phyloP scores from a whole-genome alignment of 2,113 vertebrate species.

The Bagarius yarrelli region DNA sequence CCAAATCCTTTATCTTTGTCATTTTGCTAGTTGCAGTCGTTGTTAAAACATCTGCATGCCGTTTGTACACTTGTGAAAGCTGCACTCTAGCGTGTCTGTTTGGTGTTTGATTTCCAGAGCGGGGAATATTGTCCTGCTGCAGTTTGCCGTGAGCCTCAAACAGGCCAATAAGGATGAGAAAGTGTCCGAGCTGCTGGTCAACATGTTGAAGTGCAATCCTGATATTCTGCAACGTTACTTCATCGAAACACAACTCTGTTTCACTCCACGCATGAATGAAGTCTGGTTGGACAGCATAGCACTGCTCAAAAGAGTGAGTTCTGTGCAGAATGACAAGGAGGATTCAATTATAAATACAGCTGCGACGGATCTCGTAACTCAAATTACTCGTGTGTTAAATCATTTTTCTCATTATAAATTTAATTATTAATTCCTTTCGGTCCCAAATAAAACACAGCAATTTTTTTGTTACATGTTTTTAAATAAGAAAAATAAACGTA shows the following conservation, averaged over 20 bases:
- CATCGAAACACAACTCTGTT: conserved; percentile 84
- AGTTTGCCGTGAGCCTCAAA: conserved; percentile 86
- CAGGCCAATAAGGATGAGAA: conserved; percentile 83
- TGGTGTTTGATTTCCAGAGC: conserved; percentile 66
- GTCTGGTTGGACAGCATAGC: conserved; percentile 87
- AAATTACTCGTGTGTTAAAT: no score
- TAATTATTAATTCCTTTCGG: no score
- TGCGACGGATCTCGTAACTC: no score
- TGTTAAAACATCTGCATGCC: no score
- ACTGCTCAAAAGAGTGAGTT: conserved; percentile 84
- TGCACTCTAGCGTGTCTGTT: not conserved
- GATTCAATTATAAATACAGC: not conserved
- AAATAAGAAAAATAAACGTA: no score
- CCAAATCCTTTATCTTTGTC: no score
- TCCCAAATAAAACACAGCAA: no score
- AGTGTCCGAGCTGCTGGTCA: conserved; percentile 83
- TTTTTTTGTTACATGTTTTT: no score
- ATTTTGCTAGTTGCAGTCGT: no score
- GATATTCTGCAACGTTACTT: conserved; percentile 88
- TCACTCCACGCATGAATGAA: conserved; percentile 79
- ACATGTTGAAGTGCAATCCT: conserved; percentile 80
- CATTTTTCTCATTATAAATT: no score
- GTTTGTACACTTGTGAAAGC: not conserved
- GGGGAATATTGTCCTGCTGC: conserved; percentile 88
- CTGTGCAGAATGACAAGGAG: not conserved